Evolutionary conservation across 2,888 invertebrate species (phyloP), one percentile per base, ranked within the genome.

Genomic region (Diadromus collaris): DNA sequence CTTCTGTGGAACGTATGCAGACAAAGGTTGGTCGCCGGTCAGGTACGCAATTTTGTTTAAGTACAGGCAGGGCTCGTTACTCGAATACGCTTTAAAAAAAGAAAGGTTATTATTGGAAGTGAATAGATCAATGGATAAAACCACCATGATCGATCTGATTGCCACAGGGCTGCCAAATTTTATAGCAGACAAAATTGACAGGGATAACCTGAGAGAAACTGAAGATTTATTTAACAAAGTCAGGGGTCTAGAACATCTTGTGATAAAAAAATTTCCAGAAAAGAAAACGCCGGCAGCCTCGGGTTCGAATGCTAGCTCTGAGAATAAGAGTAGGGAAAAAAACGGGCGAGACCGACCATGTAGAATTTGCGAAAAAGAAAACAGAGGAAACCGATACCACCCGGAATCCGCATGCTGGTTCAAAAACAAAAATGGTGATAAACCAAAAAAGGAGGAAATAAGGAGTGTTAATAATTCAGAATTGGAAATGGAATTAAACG

Each of bases 401-500:
- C 67, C 78, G 16, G 82, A 80, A 77, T 56, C 73, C 29, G 38
- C 58, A 41, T 82, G 82, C 65, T 82, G 80, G 78, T 82, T 83
- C 24, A 83, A 79, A 63, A 78, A 76, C 24, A 72, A 80, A 70
- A 72, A 79, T 38, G 72, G 80, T 44, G 60, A 78, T 63, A 69
- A 65, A 77, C 79, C 46, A 51, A 61, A 67, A 27, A 75, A 38
- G 67, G 48, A 67, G 9, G 21, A 56, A 32, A 68, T 79, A 65
- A 81, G 27, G 67, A 76, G 58, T 38, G 78, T 81, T 54, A 84
- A 82, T 65, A 83, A 84, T 74, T 64, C 82, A 78, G 80, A 78
- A 69, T 68, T 85, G 64, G 83, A 84, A 80, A 78, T 79, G 56
- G 82, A 84, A 79, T 51, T 82, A 51, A 83, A 79, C 73, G 68